Base-by-base conservation (phyloP, 2,888 invertebrate genomes). In the Protonemura montana region DNA sequence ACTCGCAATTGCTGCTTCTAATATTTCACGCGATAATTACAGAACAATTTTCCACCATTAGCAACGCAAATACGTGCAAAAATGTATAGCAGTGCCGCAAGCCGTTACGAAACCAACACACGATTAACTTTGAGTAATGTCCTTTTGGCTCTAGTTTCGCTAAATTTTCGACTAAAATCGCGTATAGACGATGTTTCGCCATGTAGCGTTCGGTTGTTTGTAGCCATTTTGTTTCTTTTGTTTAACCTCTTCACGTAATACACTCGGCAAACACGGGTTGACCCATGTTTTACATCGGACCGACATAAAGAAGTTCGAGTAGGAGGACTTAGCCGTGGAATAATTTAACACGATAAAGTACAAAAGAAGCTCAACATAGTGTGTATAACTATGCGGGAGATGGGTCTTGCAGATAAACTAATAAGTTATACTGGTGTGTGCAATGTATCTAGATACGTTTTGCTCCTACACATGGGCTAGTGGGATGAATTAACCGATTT, bases 291-390 rank as follows among this genome's bases (percentile, higher is more conserved):
- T 59, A 59, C 59, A 59, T 1, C n/a, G 59, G 21, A 13, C 59
- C 3, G 21, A 59, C 59, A 59, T 59, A 59, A 59, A 59, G 59
- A 59, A 59, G 59, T 59, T 59, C 59, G 59, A 59, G 59, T 59
- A 59, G 59, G 59, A 59, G 59, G 59, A 59, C 59, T 59, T 59
- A 21, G 21, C 59, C 59, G 59, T 59, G 59, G 59, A 10, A 59
- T 59, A 59, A 59, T 59, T 59, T 59, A 59, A 59, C 59, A 59
- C 59, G 59, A 59, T 59, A 59, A 59, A 59, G 59, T 59, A 59
- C 59, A 59, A 59, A 59, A 59, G 59, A 59, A 10, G 59, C 59
- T 21, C 59, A 59, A n/a, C n/a, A n/a, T 21, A 16, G 59, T 13
- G 21, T 59, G 59, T 21, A 59, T 10, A 59, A 59, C 59, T 59